Conservation (phyloP, 2,113 vertebrate species). For the Ageneiosus marmoratus region DNA sequence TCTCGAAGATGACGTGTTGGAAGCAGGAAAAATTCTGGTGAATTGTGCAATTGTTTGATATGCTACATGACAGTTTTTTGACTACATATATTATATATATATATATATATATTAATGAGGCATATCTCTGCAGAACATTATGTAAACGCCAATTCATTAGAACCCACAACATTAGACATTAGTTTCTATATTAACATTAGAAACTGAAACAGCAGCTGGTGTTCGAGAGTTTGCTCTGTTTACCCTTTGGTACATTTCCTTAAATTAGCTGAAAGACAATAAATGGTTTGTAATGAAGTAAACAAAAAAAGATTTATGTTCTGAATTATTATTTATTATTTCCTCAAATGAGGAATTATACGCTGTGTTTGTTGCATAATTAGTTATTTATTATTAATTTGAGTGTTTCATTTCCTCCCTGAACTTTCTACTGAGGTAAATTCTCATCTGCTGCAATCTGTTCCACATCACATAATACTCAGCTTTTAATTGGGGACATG, state of each 20-base stretch:
- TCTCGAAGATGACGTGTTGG: too few species aligned
- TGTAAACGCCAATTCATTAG: background rate
- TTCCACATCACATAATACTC: background rate
- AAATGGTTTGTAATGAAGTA: slow-evolving; percentile 34
- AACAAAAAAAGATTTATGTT: slow-evolving; percentile 23
- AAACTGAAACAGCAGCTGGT: slow-evolving; percentile 10
- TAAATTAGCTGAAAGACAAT: slow-evolving; percentile 33
- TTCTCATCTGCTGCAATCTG: background rate
- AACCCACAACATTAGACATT: background rate
- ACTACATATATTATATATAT: too few species aligned
- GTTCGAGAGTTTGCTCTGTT: slow-evolving; percentile 2
- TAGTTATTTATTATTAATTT: slow-evolving; percentile 2
- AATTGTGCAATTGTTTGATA: too few species aligned
- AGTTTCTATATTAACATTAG: too few species aligned
- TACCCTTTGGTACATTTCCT: slow-evolving; percentile 15
- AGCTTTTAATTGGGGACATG: background rate
- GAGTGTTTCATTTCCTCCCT: background rate
- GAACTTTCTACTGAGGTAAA: background rate
- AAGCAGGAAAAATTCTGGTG: too few species aligned
- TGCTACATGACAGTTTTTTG: too few species aligned
- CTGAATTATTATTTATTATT: background rate
- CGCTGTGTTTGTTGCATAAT: background rate
- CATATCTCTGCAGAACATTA: background rate
- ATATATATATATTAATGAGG: background rate
- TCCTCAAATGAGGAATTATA: background rate